Evolutionary conservation across 2,113 vertebrate species (phyloP).

Genomic region (Pangasianodon gigas): DNA sequence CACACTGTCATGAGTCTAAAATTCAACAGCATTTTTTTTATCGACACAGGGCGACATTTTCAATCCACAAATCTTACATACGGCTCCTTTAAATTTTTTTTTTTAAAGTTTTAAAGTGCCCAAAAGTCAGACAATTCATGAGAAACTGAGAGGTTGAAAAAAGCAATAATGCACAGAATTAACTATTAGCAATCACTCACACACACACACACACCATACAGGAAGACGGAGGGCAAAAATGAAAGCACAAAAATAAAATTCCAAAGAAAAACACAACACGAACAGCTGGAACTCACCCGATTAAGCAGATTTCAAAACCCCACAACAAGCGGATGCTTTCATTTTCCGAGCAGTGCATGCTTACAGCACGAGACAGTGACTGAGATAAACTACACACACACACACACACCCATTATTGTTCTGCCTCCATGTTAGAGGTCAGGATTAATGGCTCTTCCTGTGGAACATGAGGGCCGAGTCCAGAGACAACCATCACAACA

Average conservation of each 20-base stretch:
- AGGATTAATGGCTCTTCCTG: slow-evolving; percentile 50
- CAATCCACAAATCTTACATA: not conserved
- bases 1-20: too few species aligned
- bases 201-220: not conserved
- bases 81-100: not conserved
- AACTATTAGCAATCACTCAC: not conserved
- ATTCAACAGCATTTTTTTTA: too few species aligned
- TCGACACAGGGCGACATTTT: not conserved
- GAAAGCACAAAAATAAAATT: not conserved
- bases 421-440: slow-evolving; percentile 27
- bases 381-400: slow-evolving; percentile 16
- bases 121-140: too few species aligned
- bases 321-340: slow-evolving; percentile 25
- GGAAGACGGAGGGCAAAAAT: not conserved
- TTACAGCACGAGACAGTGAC: slow-evolving; percentile 39
- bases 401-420: slow-evolving; percentile 46
- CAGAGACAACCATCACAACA: slow-evolving; percentile 42
- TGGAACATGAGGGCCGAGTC: slow-evolving; percentile 33
- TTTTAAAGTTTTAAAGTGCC: not conserved
- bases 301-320: slow-evolving; percentile 20
- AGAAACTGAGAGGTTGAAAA: not conserved
- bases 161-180: not conserved
- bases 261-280: not conserved
- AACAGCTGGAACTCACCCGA: slow-evolving; percentile 46
- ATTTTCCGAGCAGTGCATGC: slow-evolving; percentile 30